Conservation (phyloP, 2,797 vertebrate genomes). For the Anabas testudineus region DNA sequence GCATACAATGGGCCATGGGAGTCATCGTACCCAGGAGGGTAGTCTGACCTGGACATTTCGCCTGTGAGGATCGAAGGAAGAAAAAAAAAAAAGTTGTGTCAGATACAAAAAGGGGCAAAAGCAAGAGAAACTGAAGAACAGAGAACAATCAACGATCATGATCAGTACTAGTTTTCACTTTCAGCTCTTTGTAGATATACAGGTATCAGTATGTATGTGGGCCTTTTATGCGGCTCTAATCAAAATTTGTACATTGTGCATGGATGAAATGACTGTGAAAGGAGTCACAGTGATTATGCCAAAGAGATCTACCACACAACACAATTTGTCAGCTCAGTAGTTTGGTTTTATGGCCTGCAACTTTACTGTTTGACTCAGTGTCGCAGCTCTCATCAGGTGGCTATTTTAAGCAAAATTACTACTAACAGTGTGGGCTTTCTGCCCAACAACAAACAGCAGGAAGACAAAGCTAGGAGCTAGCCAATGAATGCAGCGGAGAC, state of each 20-base stretch:
- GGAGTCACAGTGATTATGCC: not conserved
- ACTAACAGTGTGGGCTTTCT: not conserved
- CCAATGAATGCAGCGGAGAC: no score
- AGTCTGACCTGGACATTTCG: conserved; percentile 89
- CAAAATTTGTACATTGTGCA: not conserved
- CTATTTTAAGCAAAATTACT: not conserved
- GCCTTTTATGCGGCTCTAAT: not conserved
- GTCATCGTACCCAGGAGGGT: conserved; percentile 89
- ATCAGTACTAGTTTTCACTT: not conserved
- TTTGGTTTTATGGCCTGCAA: not conserved
- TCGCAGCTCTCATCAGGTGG: not conserved
- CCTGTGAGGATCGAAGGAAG: conserved; percentile 34
- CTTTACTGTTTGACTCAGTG: not conserved
- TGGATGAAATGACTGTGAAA: not conserved
- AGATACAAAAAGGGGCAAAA: no score
- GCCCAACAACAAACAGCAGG: not conserved
- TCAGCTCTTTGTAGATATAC: not conserved
- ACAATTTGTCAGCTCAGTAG: not conserved
- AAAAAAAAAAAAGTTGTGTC: no score
- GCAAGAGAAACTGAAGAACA: not conserved
- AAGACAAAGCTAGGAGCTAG: no score
- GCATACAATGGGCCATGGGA: conserved; percentile 80
- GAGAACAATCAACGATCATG: not conserved
- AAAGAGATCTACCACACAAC: not conserved
- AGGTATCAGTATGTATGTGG: accelerated